Base-by-base conservation (phyloP, 2,888 invertebrate species). In the Amiota communis region DNA sequence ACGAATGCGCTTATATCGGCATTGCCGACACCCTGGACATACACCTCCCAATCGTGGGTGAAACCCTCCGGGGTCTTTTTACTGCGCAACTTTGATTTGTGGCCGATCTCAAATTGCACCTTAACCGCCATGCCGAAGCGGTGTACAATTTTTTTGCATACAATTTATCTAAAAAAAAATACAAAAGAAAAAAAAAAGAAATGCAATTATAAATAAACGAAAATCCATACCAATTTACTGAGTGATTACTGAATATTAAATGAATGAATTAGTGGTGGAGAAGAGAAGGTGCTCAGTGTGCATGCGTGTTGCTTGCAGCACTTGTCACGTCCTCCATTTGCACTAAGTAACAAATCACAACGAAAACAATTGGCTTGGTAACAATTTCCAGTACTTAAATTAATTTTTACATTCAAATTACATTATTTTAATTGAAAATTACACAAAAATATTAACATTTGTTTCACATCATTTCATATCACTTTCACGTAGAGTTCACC, bases 31-130 rank as follows among this genome's bases (percentile, higher is more conserved):
- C 98, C 98, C 86, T 95, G 93, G 23, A 98, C 96, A 91, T 95
- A 98, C 71, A 98, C 94, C 90, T 96, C 96, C 98, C 98, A 98
- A 89, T 98, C 98, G 91, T 98, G 98, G 81, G 98, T 98, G 89
- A 96, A 98, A 65, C 97, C 98, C 88, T 97, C 96, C 23, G 93
- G 93, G 13, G 97, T 96, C 83, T 93, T 93, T 88, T 95, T 95
- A 71, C 93, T 93, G 86, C 95, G 93, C 81, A 97, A 89, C 76
- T 93, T 93, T 79, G 98, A 96, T 90, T 94, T 93, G 90, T 98
- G 98, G 79, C 98, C 98, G 89, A 98, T 95, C 92, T 98, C 97
- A 87, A 98, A 93, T 89, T 94, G 94, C 83, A 97, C 95, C 88
- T 93, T 93, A 79, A 95, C 92, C 85, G 93, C 92, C 93, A 93